Evolutionary conservation across 2,113 vertebrate genomes (phyloP).

Genomic region (Odocoileus virginianus): DNA sequence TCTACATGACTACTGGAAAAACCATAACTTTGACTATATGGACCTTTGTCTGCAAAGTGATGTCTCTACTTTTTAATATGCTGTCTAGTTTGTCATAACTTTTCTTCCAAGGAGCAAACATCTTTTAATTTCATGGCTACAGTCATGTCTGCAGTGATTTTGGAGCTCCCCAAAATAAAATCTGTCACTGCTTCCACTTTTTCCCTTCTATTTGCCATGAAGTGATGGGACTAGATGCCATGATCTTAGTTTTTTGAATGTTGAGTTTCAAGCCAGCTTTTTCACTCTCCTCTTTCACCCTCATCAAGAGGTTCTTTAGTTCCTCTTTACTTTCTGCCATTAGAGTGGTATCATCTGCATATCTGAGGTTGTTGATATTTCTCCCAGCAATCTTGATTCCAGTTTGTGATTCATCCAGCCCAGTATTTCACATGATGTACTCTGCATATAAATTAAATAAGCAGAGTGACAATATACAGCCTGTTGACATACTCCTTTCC

Average conservation of each 20-base stretch:
- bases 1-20: neutral
- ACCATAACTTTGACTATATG: neutral
- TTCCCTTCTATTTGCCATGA: neutral
- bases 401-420: neutral
- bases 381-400: neutral
- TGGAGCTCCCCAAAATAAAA: neutral
- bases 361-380: neutral
- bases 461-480: neutral
- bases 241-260: neutral
- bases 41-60: neutral
- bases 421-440: neutral
- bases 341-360: neutral
- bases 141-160: neutral
- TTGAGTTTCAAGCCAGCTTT: neutral
- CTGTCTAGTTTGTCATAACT: neutral
- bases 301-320: neutral
- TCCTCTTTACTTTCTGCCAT: neutral
- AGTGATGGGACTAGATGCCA: neutral
- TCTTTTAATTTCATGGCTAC: neutral
- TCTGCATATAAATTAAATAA: neutral
- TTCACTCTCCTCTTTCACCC: neutral
- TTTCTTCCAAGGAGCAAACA: neutral
- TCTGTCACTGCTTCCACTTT: neutral
- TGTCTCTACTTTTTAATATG: neutral
- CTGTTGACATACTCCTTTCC: neutral